Conservation (phyloP, 30 jellyfish, hydroid and myxozoan genomes). For the Rhopilema esculentum region DNA sequence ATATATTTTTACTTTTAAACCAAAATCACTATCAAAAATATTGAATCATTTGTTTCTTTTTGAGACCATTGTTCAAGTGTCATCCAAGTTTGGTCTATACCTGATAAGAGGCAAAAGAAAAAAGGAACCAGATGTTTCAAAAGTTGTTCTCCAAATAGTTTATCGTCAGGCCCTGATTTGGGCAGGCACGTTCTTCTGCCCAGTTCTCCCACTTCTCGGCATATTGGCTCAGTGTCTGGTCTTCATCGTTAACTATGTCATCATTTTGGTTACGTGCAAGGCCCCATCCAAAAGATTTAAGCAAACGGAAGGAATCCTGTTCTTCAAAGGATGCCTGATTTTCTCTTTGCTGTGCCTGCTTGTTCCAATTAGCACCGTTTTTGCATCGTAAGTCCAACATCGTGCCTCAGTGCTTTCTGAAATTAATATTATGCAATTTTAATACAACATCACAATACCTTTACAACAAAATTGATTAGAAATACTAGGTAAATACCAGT, state of each 20-base stretch:
- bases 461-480: too few species aligned
- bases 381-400: conserved; percentile 38
- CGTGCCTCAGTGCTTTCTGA: not conserved
- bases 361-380: conserved; percentile 30
- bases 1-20: too few species aligned
- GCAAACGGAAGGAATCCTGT: conserved; percentile 39
- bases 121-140: conserved; percentile 61
- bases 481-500: too few species aligned
- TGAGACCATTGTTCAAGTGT: conserved; percentile 39
- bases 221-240: conserved; percentile 31
- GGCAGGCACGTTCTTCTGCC: conserved; percentile 82
- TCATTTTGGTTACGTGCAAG: conserved; percentile 28
- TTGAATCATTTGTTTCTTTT: not conserved
- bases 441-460: too few species aligned
- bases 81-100: conserved; percentile 33
- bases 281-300: conserved; percentile 40
- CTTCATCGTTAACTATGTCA: conserved; percentile 32
- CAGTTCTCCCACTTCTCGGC: conserved; percentile 65
- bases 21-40: too few species aligned
- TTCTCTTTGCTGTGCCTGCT: conserved; percentile 20
- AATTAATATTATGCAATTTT: too few species aligned
- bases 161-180: conserved; percentile 68
- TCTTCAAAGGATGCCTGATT: conserved; percentile 51
- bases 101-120: conserved; percentile 16
- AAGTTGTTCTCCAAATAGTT: conserved; percentile 56